Percentiles rank a stretch among this genome's conserved stretches.
phyloP scores from a whole-genome alignment of 2,888 invertebrate species.

The Agonopterix subpropinquella region DNA sequence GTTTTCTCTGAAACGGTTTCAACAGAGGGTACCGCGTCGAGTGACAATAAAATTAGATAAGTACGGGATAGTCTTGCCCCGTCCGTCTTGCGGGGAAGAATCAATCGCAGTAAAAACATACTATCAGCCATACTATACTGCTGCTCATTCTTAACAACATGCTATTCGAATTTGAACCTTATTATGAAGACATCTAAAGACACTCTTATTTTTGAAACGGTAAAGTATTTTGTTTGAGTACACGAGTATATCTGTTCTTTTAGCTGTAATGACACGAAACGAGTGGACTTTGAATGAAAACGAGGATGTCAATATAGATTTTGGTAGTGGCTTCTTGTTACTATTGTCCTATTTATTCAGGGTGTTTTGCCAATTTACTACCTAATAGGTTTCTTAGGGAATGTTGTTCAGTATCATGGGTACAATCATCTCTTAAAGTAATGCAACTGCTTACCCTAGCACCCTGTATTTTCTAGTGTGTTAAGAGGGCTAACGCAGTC shows the following conservation, averaged over 20 bases:
- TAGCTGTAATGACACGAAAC: slow-evolving; percentile 61
- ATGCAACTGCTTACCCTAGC: no score
- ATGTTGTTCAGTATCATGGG: no score
- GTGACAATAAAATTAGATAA: slow-evolving; percentile 76
- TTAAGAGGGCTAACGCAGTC: no score
- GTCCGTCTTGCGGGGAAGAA: slow-evolving; percentile 62
- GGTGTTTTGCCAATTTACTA: no score
- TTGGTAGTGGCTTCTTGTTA: no score
- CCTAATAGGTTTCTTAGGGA: no score
- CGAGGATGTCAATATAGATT: slow-evolving; percentile 26
- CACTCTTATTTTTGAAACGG: slow-evolving; percentile 5
- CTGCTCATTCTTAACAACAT: slow-evolving; percentile 13
- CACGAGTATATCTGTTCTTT: slow-evolving; percentile 53
- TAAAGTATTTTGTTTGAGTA: slow-evolving; percentile 12
- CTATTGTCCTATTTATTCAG: no score
- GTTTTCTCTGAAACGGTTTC: slow-evolving; percentile 23
- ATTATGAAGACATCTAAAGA: slow-evolving; percentile 13
- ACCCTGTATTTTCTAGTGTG: no score
- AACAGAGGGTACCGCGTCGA: slow-evolving; percentile 35
- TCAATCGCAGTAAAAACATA: slow-evolving; percentile 72
- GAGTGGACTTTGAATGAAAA: slow-evolving; percentile 63
- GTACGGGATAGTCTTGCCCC: slow-evolving; percentile 62
- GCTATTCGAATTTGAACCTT: slow-evolving; percentile 30
- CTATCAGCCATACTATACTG: slow-evolving; percentile 27
- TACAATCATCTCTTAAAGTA: no score